Base-by-base conservation (phyloP, 2,113 vertebrate genomes). In the Sebastes schlegelii region DNA sequence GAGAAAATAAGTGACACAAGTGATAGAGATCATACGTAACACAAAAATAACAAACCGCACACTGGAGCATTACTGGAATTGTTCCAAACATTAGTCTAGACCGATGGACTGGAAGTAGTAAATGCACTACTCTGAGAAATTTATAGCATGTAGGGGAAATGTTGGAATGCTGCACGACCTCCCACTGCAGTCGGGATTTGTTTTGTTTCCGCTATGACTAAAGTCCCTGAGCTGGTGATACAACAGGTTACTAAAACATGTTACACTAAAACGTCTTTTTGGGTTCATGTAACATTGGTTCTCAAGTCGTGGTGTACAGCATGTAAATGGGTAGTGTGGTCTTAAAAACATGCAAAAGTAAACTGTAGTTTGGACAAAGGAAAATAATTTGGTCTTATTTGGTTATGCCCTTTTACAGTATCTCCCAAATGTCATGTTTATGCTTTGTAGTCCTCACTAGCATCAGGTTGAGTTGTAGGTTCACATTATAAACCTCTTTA, bases 11-110 rank as follows among this genome's bases (percentile, higher is more conserved):
- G 68, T 46, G 68, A 9, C 84, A 84, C 26, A 61, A 77, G 21
- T 82, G 77, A 89, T 64, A 55, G 61, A 71, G 76, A 83, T 79
- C 68, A 76, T 69, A 58, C 60, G 67, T 62, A 62, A 61, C 43
- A 51, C 3, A 72, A 34, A 77, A 82, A 74, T 52, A 77, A 74
- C 49, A 61, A 6, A 43, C 19, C 67, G 34, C 69, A 12, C 43
- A 72, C 51, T 70, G 63, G 23, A 74, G 46, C 74, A 49, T 78
- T 60, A 55, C 42, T n/a, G 34, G 80, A 43, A 62, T 70, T 57
- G 62, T 60, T 67, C 49, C 49, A 68, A 19, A 65, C 48, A 45
- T 51, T 66, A 63, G 23, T 77, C 26, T 42, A 26, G 43, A 61
- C 3, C 1, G 11, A 67, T n/a, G 52, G 16, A 57, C 19, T 55